phyloP scores from a whole-genome alignment of 1,140 invertebrate species.

The Meloidogyne chitwoodi region DNA sequence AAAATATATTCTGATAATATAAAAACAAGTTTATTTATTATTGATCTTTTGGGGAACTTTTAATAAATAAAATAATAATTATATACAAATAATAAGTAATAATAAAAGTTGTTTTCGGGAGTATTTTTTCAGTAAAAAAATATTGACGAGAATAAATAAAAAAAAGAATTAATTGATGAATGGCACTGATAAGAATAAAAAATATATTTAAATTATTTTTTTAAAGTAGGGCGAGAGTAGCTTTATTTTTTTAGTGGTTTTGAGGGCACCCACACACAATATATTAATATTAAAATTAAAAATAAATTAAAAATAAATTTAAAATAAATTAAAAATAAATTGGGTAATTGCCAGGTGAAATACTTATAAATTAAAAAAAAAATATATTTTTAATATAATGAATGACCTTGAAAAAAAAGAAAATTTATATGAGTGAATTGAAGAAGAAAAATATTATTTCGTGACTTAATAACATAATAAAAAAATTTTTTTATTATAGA shows the following conservation, averaged over 20 bases:
- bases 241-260: neutral
- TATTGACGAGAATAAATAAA: neutral
- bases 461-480: too few species aligned
- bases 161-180: neutral
- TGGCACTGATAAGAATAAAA: neutral
- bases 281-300: neutral
- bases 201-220: neutral
- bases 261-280: neutral
- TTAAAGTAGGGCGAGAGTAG: neutral
- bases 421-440: neutral
- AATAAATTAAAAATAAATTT: neutral
- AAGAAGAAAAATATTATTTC: too few species aligned
- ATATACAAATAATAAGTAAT: neutral
- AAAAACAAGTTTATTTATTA: too few species aligned
- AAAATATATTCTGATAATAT: too few species aligned
- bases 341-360: neutral
- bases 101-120: neutral
- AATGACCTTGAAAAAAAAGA: neutral
- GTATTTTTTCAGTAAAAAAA: neutral
- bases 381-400: neutral
- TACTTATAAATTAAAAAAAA: neutral
- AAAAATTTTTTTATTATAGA: too few species aligned
- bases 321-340: neutral
- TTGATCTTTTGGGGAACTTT: too few species aligned
- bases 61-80: neutral